These are phyloP conservation scores for Drosophila gunungcola DNA, from an alignment of 1,140 invertebrate species.

Conservation along the genomic window DNA sequence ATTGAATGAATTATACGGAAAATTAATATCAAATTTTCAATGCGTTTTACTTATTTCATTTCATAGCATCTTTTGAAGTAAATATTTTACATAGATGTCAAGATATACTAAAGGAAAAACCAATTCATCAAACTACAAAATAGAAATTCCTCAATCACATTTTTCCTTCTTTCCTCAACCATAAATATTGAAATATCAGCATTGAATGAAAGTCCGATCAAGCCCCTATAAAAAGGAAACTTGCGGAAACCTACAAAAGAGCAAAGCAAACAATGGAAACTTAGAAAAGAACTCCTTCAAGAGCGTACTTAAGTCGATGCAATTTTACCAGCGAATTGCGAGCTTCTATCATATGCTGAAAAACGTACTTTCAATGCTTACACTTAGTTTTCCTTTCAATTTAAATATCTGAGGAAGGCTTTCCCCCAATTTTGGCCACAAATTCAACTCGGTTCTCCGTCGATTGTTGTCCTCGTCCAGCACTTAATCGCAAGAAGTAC, in stretches of 20 bases:
- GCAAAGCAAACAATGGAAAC: background rate
- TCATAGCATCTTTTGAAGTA: no score
- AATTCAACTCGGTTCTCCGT: slow-evolving; percentile 4
- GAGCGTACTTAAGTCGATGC: slow-evolving; percentile 10
- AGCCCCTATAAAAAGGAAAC: background rate
- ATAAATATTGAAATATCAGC: background rate
- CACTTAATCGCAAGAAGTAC: slow-evolving; percentile 57
- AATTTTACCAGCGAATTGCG: background rate
- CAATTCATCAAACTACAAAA: no score
- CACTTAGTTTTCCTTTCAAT: slow-evolving; percentile 14
- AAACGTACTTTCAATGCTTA: background rate
- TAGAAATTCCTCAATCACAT: no score
- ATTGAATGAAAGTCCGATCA: background rate
- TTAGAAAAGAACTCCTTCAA: background rate
- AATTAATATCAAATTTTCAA: no score
- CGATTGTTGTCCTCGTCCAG: slow-evolving; percentile 17
- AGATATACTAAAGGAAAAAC: no score
- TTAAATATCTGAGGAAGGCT: slow-evolving; percentile 9
- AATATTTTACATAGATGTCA: no score
- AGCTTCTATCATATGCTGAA: no score
- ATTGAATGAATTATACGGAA: background rate
- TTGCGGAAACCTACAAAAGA: no score
- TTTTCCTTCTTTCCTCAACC: background rate
- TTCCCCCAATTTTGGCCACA: slow-evolving; percentile 6
- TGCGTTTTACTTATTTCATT: no score